These are phyloP conservation scores for Xenopus borealis DNA, from an alignment of 2,113 vertebrate species.

Conservation along the genomic window DNA sequence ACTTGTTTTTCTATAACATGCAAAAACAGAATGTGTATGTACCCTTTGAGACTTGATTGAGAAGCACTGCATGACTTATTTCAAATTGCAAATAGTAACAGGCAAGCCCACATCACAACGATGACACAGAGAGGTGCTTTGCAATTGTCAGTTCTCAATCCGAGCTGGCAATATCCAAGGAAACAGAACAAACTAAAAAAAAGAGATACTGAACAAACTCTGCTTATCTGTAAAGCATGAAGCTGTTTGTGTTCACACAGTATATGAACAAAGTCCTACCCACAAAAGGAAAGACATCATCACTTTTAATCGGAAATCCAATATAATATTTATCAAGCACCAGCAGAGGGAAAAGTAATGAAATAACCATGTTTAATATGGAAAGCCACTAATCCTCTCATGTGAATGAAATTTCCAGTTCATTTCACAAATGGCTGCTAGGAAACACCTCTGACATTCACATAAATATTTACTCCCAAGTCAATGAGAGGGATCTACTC, in stretches of 20 bases:
- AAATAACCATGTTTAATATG: slow-evolving; percentile 15
- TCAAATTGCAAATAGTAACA: background rate
- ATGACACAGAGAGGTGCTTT: slow-evolving; percentile 1
- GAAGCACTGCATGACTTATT: slow-evolving; percentile 4
- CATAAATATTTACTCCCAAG: slow-evolving; percentile 34
- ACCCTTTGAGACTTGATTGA: background rate
- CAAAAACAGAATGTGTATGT: no score
- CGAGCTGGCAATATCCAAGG: slow-evolving; percentile 30
- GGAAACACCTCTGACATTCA: slow-evolving; percentile 24
- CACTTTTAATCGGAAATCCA: background rate
- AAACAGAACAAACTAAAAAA: background rate
- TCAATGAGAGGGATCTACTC: slow-evolving; percentile 17
- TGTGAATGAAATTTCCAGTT: slow-evolving; percentile 31
- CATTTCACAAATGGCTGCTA: slow-evolving; percentile 28
- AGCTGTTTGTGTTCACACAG: background rate
- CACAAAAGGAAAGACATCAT: background rate
- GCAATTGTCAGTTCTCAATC: slow-evolving; percentile 2
- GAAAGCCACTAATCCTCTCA: slow-evolving; percentile 22
- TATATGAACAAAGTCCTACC: background rate
- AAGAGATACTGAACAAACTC: background rate
- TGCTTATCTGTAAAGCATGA: background rate
- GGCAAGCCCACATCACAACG: slow-evolving; percentile 7
- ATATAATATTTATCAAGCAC: background rate
- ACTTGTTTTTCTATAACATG: no score
- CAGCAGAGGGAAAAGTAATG: background rate